A percentile compares a stretch with the other conserved stretches of the same genome.
Conservation (phyloP, 2,888 invertebrate species). For the Archips crataeganus region DNA sequence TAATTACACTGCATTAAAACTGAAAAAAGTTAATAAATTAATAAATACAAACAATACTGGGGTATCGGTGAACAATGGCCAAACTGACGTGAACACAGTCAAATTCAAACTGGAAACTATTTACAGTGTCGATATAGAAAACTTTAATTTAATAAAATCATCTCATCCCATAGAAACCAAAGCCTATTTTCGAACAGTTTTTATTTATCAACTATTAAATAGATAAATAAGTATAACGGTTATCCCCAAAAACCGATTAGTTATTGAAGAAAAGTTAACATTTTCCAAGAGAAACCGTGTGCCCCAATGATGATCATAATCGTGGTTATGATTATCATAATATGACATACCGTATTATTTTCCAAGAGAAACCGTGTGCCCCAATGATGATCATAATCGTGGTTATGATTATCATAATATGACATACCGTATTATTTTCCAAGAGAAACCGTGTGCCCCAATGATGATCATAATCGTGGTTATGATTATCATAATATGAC, state of each 20-base stretch:
- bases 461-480: background rate
- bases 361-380: conserved; percentile 29
- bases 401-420: background rate
- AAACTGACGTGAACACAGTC: conserved; percentile 38
- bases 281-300: conserved; percentile 22
- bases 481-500: background rate
- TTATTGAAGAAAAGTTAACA: conserved; percentile 14
- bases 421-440: conserved; percentile 32
- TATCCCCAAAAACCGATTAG: conserved; percentile 29
- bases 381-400: background rate
- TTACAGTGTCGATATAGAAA: conserved; percentile 17
- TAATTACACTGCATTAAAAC: conserved; percentile 45
- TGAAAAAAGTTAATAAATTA: conserved; percentile 52
- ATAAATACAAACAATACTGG: conserved; percentile 55
- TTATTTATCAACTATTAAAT: background rate
- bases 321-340: background rate
- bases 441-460: conserved; percentile 21
- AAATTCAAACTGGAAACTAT: conserved; percentile 39
- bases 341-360: conserved; percentile 31
- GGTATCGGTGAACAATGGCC: conserved; percentile 50
- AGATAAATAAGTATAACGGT: background rate
- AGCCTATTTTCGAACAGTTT: background rate
- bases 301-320: background rate
- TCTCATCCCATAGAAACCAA: background rate
- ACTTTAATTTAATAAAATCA: background rate